A percentile compares a stretch with the other conserved stretches of the same genome.
Evolutionary conservation across 2,888 invertebrate species (phyloP).

Genomic region (Anarsia innoxiella): DNA sequence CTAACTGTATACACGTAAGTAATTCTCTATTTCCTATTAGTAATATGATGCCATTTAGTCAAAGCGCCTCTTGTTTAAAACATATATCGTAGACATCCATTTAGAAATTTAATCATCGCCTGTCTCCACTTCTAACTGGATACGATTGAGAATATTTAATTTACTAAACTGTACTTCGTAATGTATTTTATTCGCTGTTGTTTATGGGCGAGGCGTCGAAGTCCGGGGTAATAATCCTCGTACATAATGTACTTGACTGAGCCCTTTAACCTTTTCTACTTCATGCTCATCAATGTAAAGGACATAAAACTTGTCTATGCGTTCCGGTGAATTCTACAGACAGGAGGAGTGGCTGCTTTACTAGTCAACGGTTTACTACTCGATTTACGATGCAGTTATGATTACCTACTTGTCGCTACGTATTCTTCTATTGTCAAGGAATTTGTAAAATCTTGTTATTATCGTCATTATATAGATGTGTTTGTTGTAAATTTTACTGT

Average conservation of each 20-base stretch:
- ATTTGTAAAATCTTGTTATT: slow-evolving; percentile 17
- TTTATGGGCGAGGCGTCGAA: slow-evolving; percentile 12
- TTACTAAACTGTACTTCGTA: slow-evolving; percentile 9
- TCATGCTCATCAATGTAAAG: slow-evolving; percentile 57
- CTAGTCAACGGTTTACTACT: slow-evolving; percentile 27
- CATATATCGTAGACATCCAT: no score
- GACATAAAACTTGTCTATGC: slow-evolving; percentile 51
- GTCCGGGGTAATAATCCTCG: slow-evolving; percentile 14
- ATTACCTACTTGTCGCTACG: slow-evolving; percentile 36
- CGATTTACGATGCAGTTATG: slow-evolving; percentile 51
- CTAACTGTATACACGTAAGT: slow-evolving; percentile 82
- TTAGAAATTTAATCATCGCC: neutral
- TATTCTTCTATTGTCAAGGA: slow-evolving; percentile 31
- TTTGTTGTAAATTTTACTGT: slow-evolving; percentile 10
- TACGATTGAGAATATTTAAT: slow-evolving; percentile 6
- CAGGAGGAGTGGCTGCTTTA: slow-evolving; percentile 32
- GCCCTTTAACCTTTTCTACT: slow-evolving; percentile 37
- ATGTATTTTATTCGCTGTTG: slow-evolving; percentile 14
- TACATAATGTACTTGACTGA: slow-evolving; percentile 16
- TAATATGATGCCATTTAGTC: no score
- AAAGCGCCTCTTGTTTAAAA: no score
- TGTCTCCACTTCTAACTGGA: slow-evolving; percentile 4
- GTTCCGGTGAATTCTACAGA: slow-evolving; percentile 47
- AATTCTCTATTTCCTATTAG: slow-evolving; percentile 17
- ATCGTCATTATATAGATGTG: slow-evolving; percentile 27